Base-by-base conservation (phyloP, 1,140 invertebrate species). In the Uloborus diversus region DNA sequence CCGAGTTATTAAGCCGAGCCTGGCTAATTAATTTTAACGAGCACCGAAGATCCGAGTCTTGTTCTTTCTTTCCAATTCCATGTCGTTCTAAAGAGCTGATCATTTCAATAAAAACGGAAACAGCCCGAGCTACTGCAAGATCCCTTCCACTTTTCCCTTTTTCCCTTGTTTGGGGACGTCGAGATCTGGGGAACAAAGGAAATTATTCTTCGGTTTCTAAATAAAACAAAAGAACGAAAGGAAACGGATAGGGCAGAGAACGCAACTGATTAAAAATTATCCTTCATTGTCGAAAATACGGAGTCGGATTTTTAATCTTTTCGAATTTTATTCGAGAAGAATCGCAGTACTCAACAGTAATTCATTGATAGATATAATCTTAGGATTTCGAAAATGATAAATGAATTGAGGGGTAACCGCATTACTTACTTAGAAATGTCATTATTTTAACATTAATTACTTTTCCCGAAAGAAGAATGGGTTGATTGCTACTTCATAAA, bases 21-120 rank as follows among this genome's bases (percentile, higher is more conserved):
- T n/a, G 23, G 30, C 73, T 78, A 78, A 78, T 78, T 78, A 78
- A 78, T 78, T 78, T 78, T 78, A 78, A 78, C 73, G 73, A 78
- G 73, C 47, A 23, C 32, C 30, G 20, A 71, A 73, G 49, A 42
- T 62, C 23, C 23, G 53, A 59, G 33, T 71, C 35, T 53, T 57
- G 27, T 71, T 35, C 33, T 20, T 47, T 33, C 68, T 35, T 7
- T 25, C 11, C 5, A 28, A 20, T 20, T 20, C 2, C 37, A 2
- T 49, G 17, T 7, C 47, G 13, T 14, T 37, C 20, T 17, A 7
- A n/a, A 25, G 56, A 66, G 9, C 30, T 62, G 59, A 62, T 35
- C 59, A n/a, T 78, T 20, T 35, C 61, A 57, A 35, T 17, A 78
- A 66, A 66, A 66, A 57, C 61, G 73, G 73, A 66, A 78, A 62